Conservation (phyloP, 2,888 invertebrate species). For the Pristionchus entomophagus region DNA sequence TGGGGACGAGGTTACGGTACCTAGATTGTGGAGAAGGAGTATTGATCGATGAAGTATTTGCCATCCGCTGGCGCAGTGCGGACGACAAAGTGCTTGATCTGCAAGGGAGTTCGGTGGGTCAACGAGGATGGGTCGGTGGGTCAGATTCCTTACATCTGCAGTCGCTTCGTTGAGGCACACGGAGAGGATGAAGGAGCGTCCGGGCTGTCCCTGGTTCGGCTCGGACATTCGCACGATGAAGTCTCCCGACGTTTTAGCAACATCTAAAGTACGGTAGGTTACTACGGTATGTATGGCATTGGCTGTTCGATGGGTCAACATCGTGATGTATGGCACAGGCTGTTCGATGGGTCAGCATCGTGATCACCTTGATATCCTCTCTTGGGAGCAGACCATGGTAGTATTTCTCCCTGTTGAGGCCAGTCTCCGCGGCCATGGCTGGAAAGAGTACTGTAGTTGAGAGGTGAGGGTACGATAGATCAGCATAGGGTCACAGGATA, state of each 20-base stretch:
- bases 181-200: neutral
- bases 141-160: conserved; percentile 11
- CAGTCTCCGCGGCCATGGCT: neutral
- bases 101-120: neutral
- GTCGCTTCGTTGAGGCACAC: neutral
- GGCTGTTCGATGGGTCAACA: no score
- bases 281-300: neutral
- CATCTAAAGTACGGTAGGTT: neutral
- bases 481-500: neutral
- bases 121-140: no score
- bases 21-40: conserved; percentile 49
- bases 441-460: neutral
- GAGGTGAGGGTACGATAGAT: neutral
- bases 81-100: conserved; percentile 61
- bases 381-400: conserved; percentile 41
- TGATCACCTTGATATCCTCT: conserved; percentile 26
- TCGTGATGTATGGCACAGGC: neutral
- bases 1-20: neutral
- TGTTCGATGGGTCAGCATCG: neutral
- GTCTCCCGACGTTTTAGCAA: conserved; percentile 16
- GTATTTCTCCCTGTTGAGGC: conserved; percentile 24
- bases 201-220: conserved; percentile 22
- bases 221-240: conserved; percentile 46
- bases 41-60: conserved; percentile 55
- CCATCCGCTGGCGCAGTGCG: conserved; percentile 31